Evolutionary conservation across 2,888 invertebrate genomes (phyloP).

Genomic region (Ormyrus nitidulus): DNA sequence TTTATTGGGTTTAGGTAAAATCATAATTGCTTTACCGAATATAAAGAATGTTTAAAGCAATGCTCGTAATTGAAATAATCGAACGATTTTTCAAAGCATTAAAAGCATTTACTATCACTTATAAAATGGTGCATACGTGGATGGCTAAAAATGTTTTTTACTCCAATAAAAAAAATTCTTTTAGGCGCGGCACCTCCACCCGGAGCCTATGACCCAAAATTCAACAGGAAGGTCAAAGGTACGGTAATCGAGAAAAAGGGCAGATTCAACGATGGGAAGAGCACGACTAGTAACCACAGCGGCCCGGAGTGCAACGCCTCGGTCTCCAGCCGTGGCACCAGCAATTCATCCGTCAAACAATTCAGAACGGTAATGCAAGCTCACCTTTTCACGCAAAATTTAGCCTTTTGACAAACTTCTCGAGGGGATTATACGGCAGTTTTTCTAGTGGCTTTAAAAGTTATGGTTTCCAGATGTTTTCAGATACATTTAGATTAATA

Average conservation of each 20-base stretch:
- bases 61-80: neutral
- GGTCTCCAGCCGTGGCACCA: slow-evolving; percentile 59
- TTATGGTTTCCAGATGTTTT: no score
- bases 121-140: no score
- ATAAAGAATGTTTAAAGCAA: neutral
- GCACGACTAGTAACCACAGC: slow-evolving; percentile 66
- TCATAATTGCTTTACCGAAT: neutral
- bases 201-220: slow-evolving; percentile 77
- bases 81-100: neutral
- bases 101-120: neutral
- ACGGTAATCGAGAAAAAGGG: slow-evolving; percentile 58
- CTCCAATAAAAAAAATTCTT: neutral
- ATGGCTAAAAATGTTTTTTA: neutral
- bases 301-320: slow-evolving; percentile 67
- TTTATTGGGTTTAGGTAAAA: neutral
- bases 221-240: slow-evolving; percentile 71
- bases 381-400: neutral
- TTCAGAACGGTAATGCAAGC: slow-evolving; percentile 65
- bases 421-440: no score
- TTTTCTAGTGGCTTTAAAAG: no score
- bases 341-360: slow-evolving; percentile 42
- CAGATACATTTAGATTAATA: no score
- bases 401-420: no score
- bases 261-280: slow-evolving; percentile 73
- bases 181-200: slow-evolving; percentile 77